Evolutionary conservation across 2,888 invertebrate genomes (phyloP).

Genomic region (Cartodere bifasciata): DNA sequence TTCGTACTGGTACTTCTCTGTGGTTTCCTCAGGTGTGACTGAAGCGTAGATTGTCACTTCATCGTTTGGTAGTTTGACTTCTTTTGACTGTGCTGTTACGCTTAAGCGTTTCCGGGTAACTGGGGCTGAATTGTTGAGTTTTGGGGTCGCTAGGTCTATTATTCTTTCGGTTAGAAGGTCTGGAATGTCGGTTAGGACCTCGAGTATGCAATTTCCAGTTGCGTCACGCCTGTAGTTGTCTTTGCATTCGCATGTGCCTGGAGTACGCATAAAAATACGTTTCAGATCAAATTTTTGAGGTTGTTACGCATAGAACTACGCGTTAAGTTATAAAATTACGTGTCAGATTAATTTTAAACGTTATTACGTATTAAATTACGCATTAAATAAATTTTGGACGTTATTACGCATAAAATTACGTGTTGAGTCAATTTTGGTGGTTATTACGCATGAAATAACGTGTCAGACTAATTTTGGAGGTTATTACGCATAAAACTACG

Average conservation of each 20-base stretch:
- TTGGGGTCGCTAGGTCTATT: constrained; percentile 15
- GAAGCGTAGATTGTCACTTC: constrained; percentile 73
- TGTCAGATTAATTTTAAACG: too few species aligned
- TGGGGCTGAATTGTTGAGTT: constrained; percentile 30
- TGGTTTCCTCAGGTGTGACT: constrained; percentile 58
- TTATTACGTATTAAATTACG: too few species aligned
- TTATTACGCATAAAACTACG: too few species aligned
- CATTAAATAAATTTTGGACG: too few species aligned
- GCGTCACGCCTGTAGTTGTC: constrained; percentile 44
- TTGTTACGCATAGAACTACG: too few species aligned
- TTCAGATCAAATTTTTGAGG: too few species aligned
- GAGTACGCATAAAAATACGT: too few species aligned
- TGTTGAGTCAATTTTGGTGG: too few species aligned
- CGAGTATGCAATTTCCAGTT: constrained; percentile 24
- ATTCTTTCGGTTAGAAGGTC: constrained; percentile 23
- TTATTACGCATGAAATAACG: too few species aligned
- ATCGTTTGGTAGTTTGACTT: constrained; percentile 70
- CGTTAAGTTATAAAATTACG: too few species aligned
- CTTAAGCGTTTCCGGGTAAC: constrained; percentile 51
- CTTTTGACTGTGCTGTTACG: constrained; percentile 64
- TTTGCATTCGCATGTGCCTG: constrained; percentile 60
- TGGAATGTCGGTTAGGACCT: constrained; percentile 16
- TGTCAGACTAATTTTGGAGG: too few species aligned
- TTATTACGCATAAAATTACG: too few species aligned
- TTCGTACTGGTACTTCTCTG: constrained; percentile 70